Base-by-base conservation (phyloP, 2,888 invertebrate species). In the Sipha maydis region DNA sequence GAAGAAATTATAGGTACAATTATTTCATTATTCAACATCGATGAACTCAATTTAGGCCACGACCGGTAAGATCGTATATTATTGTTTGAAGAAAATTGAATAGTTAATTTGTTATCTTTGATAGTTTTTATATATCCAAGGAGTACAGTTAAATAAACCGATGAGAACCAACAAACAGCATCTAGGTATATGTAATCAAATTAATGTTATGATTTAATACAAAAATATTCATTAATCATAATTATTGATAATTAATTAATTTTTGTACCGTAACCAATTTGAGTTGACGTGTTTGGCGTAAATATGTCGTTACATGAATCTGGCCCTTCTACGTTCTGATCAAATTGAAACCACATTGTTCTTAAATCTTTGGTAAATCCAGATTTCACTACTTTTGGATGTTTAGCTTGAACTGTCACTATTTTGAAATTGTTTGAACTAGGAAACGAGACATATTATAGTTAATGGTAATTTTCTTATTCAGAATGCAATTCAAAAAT, bases 341-440 rank as follows among this genome's bases (percentile, higher is more conserved):
- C 80, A 11, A n/a, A 88, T 41, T 88, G 80, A 82, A 88, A 88
- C 80, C 80, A 88, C 75, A 88, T 56, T 41, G 73, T 75, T 75
- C 86, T 75, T 75, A 88, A 80, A 88, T 88, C 86, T 88, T 88
- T 88, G 75, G 86, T 88, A 31, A 75, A 88, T 41, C 86, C 86
- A 11, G 86, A 88, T 73, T 80, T 80, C 2, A 88, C 75, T 3
- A 88, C 31, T 67, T 88, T 88, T 19, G 86, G 80, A 17, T 61
- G 80, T 61, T 80, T 38, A 11, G 86, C 86, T 14, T 88, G 61
- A 61, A 88, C 86, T 17, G 73, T 31, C 28, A 88, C 69, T 38
- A 61, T 9, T 80, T 88, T 88, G 31, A 80, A 88, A 75, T 88
- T 88, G 17, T 88, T 88, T 25, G 31, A 75, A 61, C 86, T 88